Evolutionary conservation across 2,113 vertebrate genomes (phyloP).

Genomic region (Tapirus terrestris): DNA sequence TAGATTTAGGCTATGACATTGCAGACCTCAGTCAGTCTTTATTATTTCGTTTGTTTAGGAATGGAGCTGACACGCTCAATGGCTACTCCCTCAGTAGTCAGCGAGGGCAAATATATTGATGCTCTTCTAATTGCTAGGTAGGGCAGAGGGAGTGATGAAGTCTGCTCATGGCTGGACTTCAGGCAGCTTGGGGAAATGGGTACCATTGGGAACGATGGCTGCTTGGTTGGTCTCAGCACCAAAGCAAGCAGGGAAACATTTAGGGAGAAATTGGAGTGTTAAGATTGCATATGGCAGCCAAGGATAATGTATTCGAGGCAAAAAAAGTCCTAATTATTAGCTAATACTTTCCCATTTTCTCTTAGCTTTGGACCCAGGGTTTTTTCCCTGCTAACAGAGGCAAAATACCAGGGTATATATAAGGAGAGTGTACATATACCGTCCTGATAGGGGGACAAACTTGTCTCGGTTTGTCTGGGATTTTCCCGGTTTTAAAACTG

Average conservation of each 20-base stretch:
- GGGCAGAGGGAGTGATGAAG: neutral
- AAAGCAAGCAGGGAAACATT: neutral
- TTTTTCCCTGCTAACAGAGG: neutral
- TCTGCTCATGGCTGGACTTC: neutral
- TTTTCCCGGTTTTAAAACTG: neutral
- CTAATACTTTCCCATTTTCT: neutral
- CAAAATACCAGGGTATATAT: neutral
- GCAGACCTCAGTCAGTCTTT: neutral
- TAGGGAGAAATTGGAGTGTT: neutral
- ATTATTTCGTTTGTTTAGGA: neutral
- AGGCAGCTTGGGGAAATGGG: neutral
- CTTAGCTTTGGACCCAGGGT: neutral
- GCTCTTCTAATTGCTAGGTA: neutral
- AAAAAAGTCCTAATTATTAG: neutral
- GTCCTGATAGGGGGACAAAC: neutral
- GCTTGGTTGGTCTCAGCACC: neutral
- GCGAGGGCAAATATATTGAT: neutral
- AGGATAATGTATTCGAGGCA: neutral
- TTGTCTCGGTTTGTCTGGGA: neutral
- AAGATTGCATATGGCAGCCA: neutral
- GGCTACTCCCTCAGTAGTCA: neutral
- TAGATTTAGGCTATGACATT: neutral
- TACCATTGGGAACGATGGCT: neutral
- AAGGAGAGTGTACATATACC: neutral
- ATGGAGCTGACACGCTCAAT: neutral